Conservation (phyloP, 2,113 vertebrate species). For the Beaufortia kweichowensis region DNA sequence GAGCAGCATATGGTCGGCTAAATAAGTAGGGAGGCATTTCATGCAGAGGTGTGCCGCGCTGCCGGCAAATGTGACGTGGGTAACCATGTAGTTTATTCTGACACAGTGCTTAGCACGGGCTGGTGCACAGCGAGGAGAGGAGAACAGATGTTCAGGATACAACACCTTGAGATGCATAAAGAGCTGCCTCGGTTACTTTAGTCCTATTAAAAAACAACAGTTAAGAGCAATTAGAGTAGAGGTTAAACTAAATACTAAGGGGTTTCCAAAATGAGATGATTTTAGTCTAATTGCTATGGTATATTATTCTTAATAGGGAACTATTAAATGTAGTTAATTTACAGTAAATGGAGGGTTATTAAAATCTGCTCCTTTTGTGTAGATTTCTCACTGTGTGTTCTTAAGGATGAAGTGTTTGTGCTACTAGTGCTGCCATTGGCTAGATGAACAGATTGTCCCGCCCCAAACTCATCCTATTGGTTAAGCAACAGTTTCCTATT, state of each 20-base stretch:
- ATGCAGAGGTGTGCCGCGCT: slow-evolving; percentile 4
- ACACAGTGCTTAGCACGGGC: slow-evolving; percentile 32
- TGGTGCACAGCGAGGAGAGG: slow-evolving; percentile 14
- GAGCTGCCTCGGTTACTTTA: slow-evolving; percentile 19
- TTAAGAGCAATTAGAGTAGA: slow-evolving; percentile 14
- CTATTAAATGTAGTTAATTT: neutral
- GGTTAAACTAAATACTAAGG: slow-evolving; percentile 6
- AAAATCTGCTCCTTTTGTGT: neutral
- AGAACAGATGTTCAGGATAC: slow-evolving; percentile 46
- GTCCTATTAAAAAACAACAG: slow-evolving; percentile 24
- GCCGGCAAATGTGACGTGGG: slow-evolving; percentile 35
- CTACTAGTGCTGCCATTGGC: too few species aligned
- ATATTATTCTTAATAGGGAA: slow-evolving; percentile 28
- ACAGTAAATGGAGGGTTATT: neutral
- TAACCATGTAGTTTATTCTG: slow-evolving; percentile 38
- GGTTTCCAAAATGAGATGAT: slow-evolving; percentile 11
- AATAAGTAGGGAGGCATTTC: slow-evolving; percentile 35
- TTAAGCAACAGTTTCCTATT: too few species aligned
- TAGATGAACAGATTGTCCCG: too few species aligned
- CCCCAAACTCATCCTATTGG: too few species aligned
- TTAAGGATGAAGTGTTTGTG: neutral
- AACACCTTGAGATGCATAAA: slow-evolving; percentile 20
- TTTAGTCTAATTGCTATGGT: slow-evolving; percentile 24
- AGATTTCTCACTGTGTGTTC: neutral
- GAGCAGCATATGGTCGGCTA: slow-evolving; percentile 43